Base-by-base conservation (phyloP, 2,888 invertebrate species). In the Listrodromus nycthemerus region DNA sequence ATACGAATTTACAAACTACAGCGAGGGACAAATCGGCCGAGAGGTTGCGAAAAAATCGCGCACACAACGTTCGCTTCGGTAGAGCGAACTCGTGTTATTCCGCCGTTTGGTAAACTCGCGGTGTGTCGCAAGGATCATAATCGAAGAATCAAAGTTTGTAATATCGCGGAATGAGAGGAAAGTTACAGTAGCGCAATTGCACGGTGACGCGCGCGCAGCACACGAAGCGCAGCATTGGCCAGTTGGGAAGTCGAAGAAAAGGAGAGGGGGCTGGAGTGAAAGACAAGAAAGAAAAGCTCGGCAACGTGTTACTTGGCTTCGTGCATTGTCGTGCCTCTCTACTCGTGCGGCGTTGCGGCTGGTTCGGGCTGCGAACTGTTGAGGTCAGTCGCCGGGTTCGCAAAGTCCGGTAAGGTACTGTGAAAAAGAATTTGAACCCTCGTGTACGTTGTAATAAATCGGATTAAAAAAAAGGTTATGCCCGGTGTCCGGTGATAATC, bases 341-440 rank as follows among this genome's bases (percentile, higher is more conserved):
- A 37, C 37, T 84, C 82, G 86, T 82, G 86, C 78, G 82, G 80
- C 84, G 81, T 84, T 85, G 82, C 84, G 81, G 77, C 78, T 74
- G 37, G 78, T 76, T 86, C 82, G 37, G 83, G 78, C 63, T 66
- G 55, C 63, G 63, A 65, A 61, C 45, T 37, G 33, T 69, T 69
- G 33, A 69, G 58, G 77, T 69, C 67, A 58, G 58, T 50, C 69
- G 55, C 69, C 58, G 76, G 66, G 66, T 41, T 76, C 27, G 41
- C 76, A 41, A 66, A 76, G 52, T 33, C 45, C 69, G 61, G 69
- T 48, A 19, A 77, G n/a, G 73, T 45, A n/a, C 27, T 70, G 3
- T 4, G 8, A 52, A 21, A 52, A 58, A 67, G 4, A 41, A 2
- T 37, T 24, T 27, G 13, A 19, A 67, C 21, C 27, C 48, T 19